These are phyloP conservation scores for Pteronura brasiliensis DNA, from an alignment of 2,113 vertebrate genomes.

Conservation along the genomic window DNA sequence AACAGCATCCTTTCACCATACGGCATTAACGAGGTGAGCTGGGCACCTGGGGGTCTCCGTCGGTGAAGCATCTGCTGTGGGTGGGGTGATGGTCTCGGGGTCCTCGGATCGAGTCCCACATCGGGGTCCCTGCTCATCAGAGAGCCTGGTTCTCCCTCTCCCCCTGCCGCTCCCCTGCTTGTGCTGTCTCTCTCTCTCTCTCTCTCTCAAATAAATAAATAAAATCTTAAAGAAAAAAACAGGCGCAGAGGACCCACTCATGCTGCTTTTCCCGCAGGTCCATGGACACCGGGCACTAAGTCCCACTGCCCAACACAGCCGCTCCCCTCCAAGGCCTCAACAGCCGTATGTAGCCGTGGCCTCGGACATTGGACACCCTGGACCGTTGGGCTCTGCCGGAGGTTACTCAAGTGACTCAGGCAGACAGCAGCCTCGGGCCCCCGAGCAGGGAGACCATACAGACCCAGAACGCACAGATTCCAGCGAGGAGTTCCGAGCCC, in stretches of 20 bases:
- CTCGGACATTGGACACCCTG: fast-evolving
- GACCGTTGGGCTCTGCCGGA: fast-evolving
- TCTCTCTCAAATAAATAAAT: background rate
- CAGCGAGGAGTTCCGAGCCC: fast-evolving
- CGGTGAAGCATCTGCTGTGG: background rate
- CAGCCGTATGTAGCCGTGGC: background rate
- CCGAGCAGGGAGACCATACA: fast-evolving
- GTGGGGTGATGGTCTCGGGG: background rate
- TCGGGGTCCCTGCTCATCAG: background rate
- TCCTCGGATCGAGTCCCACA: background rate
- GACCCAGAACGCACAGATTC: background rate
- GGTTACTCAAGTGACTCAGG: background rate
- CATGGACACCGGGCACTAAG: fast-evolving
- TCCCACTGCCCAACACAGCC: fast-evolving
- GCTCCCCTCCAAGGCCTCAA: background rate
- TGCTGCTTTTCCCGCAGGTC: fast-evolving
- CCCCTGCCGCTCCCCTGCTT: too few species aligned
- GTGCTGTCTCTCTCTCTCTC: background rate
- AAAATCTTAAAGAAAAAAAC: too few species aligned
- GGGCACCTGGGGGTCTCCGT: background rate
- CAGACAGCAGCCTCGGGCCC: background rate
- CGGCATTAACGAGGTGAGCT: background rate
- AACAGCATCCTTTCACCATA: fast-evolving
- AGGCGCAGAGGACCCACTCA: fast-evolving
- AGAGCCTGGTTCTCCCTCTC: background rate